Conservation (phyloP, 2,888 invertebrate species). For the Ormyrus thymus region DNA sequence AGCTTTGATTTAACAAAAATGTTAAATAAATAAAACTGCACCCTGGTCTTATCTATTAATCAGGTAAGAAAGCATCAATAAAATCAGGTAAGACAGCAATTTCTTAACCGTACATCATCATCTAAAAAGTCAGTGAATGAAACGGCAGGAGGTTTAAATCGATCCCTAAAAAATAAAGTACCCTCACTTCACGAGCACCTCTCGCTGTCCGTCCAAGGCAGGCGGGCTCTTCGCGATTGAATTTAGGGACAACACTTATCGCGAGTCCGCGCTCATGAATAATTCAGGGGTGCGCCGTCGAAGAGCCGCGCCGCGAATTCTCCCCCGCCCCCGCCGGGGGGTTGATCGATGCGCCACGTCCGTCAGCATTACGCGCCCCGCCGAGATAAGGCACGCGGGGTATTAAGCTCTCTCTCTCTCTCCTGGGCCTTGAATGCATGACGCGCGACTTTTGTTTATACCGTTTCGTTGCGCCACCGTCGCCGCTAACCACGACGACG, state of each 20-base stretch:
- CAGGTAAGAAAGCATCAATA: too few relatives aligned
- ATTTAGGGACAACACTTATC: conserved; percentile 65
- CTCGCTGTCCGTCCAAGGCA: background rate
- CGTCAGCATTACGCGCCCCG: background rate
- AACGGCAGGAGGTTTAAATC: too few relatives aligned
- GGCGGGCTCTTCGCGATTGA: conserved; percentile 54
- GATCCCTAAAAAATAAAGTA: too few relatives aligned
- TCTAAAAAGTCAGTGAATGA: too few relatives aligned
- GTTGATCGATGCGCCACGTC: conserved; percentile 17
- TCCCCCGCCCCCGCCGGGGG: background rate
- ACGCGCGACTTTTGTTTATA: too few relatives aligned
- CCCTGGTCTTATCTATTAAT: too few relatives aligned
- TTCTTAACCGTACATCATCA: too few relatives aligned
- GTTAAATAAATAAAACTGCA: too few relatives aligned
- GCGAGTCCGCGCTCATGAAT: conserved; percentile 62
- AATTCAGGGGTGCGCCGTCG: conserved; percentile 55
- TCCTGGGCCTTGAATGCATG: background rate
- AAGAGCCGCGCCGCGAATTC: background rate
- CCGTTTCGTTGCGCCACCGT: too few relatives aligned
- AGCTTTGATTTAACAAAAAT: too few relatives aligned
- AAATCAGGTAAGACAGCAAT: too few relatives aligned
- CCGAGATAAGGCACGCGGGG: conserved; percentile 12
- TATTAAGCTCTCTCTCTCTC: background rate
- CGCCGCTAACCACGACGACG: too few relatives aligned
- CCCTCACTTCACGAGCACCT: background rate